A percentile compares a stretch with the other conserved stretches of the same genome.
Evolutionary conservation across 2,797 vertebrate species (phyloP).

Genomic region (Anas bernieri): DNA sequence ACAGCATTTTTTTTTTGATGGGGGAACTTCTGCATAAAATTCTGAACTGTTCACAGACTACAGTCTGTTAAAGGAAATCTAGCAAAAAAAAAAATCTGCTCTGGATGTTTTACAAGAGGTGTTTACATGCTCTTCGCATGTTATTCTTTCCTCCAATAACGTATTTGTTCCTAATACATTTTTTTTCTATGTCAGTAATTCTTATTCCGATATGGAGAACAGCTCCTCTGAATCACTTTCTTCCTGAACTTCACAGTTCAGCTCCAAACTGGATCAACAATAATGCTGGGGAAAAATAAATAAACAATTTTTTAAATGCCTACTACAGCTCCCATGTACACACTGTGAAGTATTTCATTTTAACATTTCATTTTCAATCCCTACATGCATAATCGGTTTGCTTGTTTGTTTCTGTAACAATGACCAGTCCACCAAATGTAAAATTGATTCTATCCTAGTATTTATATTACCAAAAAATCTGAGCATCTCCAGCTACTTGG

Average conservation of each 20-base stretch:
- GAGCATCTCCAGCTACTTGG: neutral
- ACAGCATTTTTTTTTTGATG: neutral
- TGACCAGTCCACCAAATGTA: neutral
- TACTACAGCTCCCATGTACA: neutral
- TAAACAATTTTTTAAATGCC: too few species aligned
- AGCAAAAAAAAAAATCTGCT: neutral
- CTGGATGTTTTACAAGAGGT: neutral
- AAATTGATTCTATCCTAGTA: neutral
- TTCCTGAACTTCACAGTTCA: neutral
- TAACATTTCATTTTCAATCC: neutral
- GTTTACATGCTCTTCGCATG: neutral
- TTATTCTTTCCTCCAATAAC: neutral
- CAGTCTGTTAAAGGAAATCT: neutral
- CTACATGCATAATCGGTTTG: neutral
- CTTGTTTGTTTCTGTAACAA: neutral
- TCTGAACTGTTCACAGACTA: neutral
- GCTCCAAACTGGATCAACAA: neutral
- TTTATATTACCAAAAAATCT: neutral
- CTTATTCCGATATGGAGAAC: neutral
- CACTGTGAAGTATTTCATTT: neutral
- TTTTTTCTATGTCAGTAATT: neutral
- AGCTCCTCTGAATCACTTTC: neutral
- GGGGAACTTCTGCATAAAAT: neutral
- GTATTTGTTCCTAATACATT: neutral
- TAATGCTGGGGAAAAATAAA: neutral